phyloP scores from a whole-genome alignment of 2,113 vertebrate genomes.

The Pao palembangensis region DNA sequence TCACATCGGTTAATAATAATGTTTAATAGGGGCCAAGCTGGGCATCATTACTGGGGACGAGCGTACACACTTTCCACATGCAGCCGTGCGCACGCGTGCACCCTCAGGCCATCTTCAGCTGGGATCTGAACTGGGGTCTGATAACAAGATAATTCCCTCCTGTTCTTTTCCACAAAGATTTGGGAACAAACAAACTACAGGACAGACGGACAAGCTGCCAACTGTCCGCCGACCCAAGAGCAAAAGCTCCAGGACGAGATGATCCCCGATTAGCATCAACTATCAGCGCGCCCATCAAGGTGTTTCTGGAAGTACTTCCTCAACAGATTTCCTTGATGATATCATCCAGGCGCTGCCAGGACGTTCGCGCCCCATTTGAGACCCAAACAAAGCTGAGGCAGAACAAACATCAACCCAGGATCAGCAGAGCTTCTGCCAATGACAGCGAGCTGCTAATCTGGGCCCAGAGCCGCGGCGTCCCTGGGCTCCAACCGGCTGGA shows the following conservation, averaged over 20 bases:
- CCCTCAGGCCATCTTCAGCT: no score
- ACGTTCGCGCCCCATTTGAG: background rate
- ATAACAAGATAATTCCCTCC: no score
- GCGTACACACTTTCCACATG: no score
- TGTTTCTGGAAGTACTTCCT: background rate
- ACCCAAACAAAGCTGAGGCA: background rate
- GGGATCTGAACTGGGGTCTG: no score
- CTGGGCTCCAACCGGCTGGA: constrained; percentile 16
- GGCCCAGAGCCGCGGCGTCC: constrained; percentile 31
- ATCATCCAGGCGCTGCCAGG: background rate
- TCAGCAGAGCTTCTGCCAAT: background rate
- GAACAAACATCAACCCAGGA: constrained; percentile 1
- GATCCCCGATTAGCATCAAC: background rate
- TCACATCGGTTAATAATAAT: no score
- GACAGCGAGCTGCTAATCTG: constrained; percentile 17
- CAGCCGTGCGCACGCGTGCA: no score
- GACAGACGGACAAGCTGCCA: no score
- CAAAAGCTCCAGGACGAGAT: background rate
- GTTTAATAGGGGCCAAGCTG: no score
- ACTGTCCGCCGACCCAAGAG: no score
- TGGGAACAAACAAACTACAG: no score
- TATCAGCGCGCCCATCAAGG: background rate
- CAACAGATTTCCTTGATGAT: background rate
- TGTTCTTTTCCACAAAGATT: no score
- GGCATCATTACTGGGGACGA: no score